phyloP scores from a whole-genome alignment of 1,140 invertebrate species.

The Procambarus virginalis region DNA sequence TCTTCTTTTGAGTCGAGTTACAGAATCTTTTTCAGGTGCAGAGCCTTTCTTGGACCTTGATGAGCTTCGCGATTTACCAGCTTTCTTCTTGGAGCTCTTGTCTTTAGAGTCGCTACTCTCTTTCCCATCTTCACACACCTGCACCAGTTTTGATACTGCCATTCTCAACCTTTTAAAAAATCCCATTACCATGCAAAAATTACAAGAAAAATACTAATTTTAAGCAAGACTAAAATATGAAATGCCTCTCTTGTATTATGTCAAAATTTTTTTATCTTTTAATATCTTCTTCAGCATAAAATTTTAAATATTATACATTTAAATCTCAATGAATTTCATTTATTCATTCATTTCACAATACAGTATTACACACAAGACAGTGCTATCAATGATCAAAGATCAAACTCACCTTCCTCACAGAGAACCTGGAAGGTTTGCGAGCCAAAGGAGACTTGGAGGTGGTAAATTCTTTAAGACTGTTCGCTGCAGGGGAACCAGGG shows the following conservation, averaged over 20 bases:
- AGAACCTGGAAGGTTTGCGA: conserved; percentile 60
- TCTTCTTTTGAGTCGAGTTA: conserved; percentile 22
- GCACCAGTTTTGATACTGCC: conserved; percentile 1
- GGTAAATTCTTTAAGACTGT: conserved; percentile 54
- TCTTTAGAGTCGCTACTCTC: background rate
- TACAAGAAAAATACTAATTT: background rate
- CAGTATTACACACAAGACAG: too few relatives aligned
- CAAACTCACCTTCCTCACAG: conserved; percentile 58
- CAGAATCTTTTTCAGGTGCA: conserved; percentile 7
- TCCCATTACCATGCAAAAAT: background rate
- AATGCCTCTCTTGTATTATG: too few relatives aligned
- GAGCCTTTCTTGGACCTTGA: background rate
- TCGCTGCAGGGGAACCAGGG: conserved; percentile 53
- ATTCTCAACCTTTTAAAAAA: conserved; percentile 20
- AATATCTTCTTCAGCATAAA: too few relatives aligned
- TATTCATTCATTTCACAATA: too few relatives aligned
- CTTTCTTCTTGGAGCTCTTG: conserved; percentile 4
- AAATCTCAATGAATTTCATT: too few relatives aligned
- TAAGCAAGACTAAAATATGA: too few relatives aligned
- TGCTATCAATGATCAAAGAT: too few relatives aligned
- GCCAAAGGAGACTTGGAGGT: conserved; percentile 42
- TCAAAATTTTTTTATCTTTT: too few relatives aligned
- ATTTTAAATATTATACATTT: too few relatives aligned
- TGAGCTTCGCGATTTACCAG: background rate
- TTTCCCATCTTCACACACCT: background rate